Conservation (phyloP, 1,140 invertebrate species). For the Anoplophora glabripennis region DNA sequence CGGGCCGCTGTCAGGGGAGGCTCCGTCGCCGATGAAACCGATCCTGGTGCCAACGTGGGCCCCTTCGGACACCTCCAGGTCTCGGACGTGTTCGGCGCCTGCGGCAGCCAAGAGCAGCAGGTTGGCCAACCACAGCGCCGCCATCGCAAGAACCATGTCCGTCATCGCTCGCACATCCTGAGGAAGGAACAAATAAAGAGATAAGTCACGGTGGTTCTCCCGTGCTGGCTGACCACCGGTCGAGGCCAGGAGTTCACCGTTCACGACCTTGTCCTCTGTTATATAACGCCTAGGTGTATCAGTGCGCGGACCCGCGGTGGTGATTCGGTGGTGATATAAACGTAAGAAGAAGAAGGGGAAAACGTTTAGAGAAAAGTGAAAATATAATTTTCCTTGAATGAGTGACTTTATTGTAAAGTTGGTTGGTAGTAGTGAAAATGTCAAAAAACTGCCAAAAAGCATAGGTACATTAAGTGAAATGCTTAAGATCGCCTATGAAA, state of each 20-base stretch:
- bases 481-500: no score
- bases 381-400: no score
- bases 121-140: conserved; percentile 33
- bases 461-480: no score
- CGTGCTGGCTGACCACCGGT: background rate
- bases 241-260: conserved; percentile 7
- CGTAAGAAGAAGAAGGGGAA: background rate
- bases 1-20: conserved; percentile 66
- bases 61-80: conserved; percentile 83
- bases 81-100: conserved; percentile 65
- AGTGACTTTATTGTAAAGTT: no score
- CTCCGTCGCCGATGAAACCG: conserved; percentile 77
- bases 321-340: background rate
- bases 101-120: conserved; percentile 43
- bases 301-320: no score
- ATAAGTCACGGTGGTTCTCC: background rate
- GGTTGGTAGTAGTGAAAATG: no score
- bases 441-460: no score
- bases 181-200: conserved; percentile 14
- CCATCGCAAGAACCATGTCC: conserved; percentile 26
- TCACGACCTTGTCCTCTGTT: conserved; percentile 16
- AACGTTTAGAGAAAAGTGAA: background rate
- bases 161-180: conserved; percentile 46
- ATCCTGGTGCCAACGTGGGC: conserved; percentile 81
- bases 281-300: background rate